Base-by-base conservation (phyloP, 1,140 invertebrate species). In the Brachionus sp. region DNA sequence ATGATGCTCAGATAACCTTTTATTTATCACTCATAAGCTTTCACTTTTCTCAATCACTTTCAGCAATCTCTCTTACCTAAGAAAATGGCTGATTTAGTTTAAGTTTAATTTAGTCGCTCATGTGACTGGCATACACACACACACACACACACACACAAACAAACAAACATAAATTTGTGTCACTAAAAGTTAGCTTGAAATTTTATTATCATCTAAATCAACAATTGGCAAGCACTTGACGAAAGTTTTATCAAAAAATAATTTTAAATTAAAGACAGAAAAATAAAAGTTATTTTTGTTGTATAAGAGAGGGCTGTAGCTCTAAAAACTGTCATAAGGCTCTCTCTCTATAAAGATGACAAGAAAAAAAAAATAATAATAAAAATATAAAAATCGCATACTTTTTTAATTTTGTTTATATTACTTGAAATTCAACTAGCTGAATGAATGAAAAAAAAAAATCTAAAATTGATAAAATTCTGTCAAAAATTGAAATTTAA, bases 251-350 rank as follows among this genome's bases (percentile, higher is more conserved):
- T 70, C 35, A 70, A 70, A 70, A 37, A 70, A 7, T 42, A 39
- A 57, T 57, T 57, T 70, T 70, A 70, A 75, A 75, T 75, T 75
- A 75, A 75, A 75, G 70, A 44, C 70, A 75, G 70, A 75, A 73
- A 39, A 66, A 23, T 33, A 35, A 70, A 39, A 37, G 37, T 70
- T 70, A 39, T 70, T 39, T n/a, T 29, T 29, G 29, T 66, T 66
- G 64, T 66, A 66, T 12, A 19, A 66, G 12, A 1, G 7, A 42
- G 7, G 6, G 39, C 39, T 42, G 39, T 13, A 57, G 50, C 50
- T 25, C 37, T 39, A 70, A 16, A 64, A 70, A 75, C 70, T 75
- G 70, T 75, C 70, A 75, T 37, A 37, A 70, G 33, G 23, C 29
- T 6, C 25, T 33, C 29, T 6, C 25, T 33, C 23, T 19, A 57